Evolutionary conservation across 2,888 invertebrate genomes (phyloP).

Genomic region (Crioceris asparagi): DNA sequence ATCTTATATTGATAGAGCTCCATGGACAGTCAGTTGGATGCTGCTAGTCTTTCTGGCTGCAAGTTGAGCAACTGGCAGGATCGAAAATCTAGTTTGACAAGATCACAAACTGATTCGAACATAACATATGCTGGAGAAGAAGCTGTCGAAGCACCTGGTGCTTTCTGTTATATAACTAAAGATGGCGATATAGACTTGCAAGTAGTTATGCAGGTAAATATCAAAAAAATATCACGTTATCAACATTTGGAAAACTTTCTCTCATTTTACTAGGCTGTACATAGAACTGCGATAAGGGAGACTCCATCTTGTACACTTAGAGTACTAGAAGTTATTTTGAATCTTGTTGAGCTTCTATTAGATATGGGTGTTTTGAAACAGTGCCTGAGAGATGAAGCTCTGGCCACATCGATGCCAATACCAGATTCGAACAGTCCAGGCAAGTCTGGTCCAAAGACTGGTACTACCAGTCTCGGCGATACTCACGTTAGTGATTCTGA

Average conservation of each 20-base stretch:
- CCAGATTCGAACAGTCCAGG: constrained; percentile 24
- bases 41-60: constrained; percentile 48
- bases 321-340: constrained; percentile 87
- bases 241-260: background rate
- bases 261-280: constrained; percentile 74
- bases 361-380: constrained; percentile 76
- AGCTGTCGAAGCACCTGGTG: constrained; percentile 78
- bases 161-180: constrained; percentile 83
- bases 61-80: constrained; percentile 53
- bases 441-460: constrained; percentile 22
- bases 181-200: constrained; percentile 90
- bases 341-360: constrained; percentile 82
- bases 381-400: constrained; percentile 42
- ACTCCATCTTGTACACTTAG: constrained; percentile 72
- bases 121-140: constrained; percentile 82
- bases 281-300: constrained; percentile 77
- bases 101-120: constrained; percentile 87
- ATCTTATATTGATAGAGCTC: too few relatives aligned
- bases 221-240: too few relatives aligned
- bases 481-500: constrained; percentile 36
- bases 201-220: constrained; percentile 76
- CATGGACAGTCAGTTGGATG: constrained; percentile 74
- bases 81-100: constrained; percentile 55
- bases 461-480: constrained; percentile 12
- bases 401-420: constrained; percentile 22